These are phyloP conservation scores for Ceratoteleas bidentatus DNA, from an alignment of 1,140 invertebrate species.

Conservation along the genomic window DNA sequence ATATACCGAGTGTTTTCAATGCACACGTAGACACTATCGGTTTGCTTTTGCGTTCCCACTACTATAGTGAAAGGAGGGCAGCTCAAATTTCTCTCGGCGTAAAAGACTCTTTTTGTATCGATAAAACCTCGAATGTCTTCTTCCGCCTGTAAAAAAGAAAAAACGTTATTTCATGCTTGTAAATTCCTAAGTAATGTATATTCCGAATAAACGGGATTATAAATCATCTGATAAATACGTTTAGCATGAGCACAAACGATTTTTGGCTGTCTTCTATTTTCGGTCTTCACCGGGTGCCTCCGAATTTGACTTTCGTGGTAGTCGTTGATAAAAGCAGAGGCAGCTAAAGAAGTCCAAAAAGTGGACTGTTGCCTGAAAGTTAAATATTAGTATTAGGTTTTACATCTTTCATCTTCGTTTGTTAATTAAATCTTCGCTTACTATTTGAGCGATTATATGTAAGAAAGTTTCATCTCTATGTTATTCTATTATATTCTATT, in stretches of 20 bases:
- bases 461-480: too few relatives aligned
- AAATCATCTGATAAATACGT: constrained; percentile 12
- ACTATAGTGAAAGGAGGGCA: constrained; percentile 4
- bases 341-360: constrained; percentile 7
- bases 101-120: constrained; percentile 3
- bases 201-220: too few relatives aligned
- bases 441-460: too few relatives aligned
- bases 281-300: neutral
- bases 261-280: neutral
- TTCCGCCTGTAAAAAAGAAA: constrained; percentile 9
- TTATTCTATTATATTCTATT: too few relatives aligned
- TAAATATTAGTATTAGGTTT: too few relatives aligned
- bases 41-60: neutral
- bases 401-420: too few relatives aligned
- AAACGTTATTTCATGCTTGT: too few relatives aligned
- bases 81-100: constrained; percentile 12
- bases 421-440: too few relatives aligned
- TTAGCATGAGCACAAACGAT: constrained; percentile 6
- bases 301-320: constrained; percentile 5
- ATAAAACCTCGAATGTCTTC: constrained; percentile 8
- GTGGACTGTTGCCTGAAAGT: too few relatives aligned
- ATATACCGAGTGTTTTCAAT: neutral
- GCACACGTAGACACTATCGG: neutral
- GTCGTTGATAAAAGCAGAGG: neutral
- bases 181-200: too few relatives aligned